phyloP scores from a whole-genome alignment of 2,888 invertebrate genomes.

The Auanema freiburgensis region DNA sequence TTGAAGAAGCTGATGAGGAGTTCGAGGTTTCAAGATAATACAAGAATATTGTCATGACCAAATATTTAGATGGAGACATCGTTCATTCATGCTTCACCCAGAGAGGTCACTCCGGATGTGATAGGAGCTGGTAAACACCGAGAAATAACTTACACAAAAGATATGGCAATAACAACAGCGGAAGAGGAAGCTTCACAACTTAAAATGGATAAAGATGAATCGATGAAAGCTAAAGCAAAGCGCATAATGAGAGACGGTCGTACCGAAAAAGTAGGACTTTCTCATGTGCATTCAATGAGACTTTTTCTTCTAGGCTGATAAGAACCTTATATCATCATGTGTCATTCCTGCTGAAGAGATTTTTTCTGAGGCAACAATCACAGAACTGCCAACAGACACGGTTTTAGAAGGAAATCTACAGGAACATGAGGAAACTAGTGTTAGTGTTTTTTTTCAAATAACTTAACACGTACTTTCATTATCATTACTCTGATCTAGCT shows the following conservation, averaged over 20 bases:
- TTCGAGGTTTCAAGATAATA: background rate
- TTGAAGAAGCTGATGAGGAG: constrained; percentile 18
- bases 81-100: background rate
- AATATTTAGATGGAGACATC: background rate
- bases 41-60: background rate
- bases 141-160: constrained; percentile 18
- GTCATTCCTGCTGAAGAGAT: background rate
- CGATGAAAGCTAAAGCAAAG: constrained; percentile 13
- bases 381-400: background rate
- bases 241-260: constrained; percentile 18
- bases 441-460: background rate
- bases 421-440: background rate
- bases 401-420: background rate
- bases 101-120: background rate
- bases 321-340: background rate
- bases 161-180: constrained; percentile 7
- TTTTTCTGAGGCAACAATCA: background rate
- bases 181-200: constrained; percentile 8
- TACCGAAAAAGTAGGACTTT: constrained; percentile 7
- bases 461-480: background rate
- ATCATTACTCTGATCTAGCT: no score
- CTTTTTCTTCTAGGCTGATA: background rate
- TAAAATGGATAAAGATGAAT: background rate
- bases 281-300: background rate
- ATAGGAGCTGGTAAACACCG: background rate